phyloP scores from a whole-genome alignment of 2,888 invertebrate genomes.

The Oligia strigilis region DNA sequence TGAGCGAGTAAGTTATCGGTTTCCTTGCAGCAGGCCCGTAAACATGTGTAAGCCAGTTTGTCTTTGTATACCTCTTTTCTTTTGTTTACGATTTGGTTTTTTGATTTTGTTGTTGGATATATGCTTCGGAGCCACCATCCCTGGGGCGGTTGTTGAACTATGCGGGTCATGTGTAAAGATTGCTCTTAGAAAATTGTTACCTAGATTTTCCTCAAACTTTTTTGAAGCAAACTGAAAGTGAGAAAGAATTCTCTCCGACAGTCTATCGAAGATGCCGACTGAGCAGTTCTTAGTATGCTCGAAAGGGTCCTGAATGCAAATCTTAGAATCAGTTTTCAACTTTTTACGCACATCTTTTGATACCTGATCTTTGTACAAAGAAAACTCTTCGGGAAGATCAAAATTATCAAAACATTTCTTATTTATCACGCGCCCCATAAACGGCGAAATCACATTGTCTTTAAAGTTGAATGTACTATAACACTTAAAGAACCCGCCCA shows the following conservation, averaged over 20 bases:
- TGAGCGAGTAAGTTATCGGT: not conserved
- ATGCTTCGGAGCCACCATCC: conserved; percentile 10
- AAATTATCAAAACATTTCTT: conserved; percentile 77
- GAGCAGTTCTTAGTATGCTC: conserved; percentile 90
- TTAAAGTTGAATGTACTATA: conserved; percentile 91
- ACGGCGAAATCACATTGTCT: conserved; percentile 90
- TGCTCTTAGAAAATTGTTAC: conserved; percentile 63
- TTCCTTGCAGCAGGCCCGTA: not conserved
- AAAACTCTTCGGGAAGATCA: conserved; percentile 74
- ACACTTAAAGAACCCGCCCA: conserved; percentile 92
- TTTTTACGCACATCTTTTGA: conserved; percentile 64
- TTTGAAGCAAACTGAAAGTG: conserved; percentile 68
- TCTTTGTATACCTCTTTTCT: conserved; percentile 6
- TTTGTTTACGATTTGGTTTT: conserved; percentile 45
- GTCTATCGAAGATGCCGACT: conserved; percentile 68
- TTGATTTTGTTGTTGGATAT: conserved; percentile 49
- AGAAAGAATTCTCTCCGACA: conserved; percentile 62
- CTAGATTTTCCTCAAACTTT: conserved; percentile 63
- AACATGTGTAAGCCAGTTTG: conserved; percentile 7
- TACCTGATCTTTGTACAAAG: conserved; percentile 80
- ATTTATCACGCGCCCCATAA: conserved; percentile 87
- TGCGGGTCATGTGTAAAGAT: conserved; percentile 58
- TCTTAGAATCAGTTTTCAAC: conserved; percentile 75
- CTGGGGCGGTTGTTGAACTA: not conserved
- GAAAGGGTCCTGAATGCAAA: conserved; percentile 92